phyloP scores from a whole-genome alignment of 1,140 invertebrate species.

The Hirudo medicinalis region DNA sequence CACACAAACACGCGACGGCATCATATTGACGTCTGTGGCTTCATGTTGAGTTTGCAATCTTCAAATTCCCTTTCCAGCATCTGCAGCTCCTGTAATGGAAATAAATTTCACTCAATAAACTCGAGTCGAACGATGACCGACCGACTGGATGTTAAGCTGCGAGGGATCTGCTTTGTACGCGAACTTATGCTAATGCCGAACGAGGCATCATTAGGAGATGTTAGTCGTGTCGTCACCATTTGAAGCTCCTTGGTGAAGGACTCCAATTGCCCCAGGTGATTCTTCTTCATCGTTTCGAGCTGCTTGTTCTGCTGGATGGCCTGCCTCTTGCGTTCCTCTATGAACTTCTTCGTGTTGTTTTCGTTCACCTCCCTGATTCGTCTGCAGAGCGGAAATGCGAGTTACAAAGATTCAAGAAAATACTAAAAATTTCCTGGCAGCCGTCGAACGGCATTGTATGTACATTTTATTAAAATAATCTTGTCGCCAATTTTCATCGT shows the following conservation, averaged over 20 bases:
- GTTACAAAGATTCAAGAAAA: background rate
- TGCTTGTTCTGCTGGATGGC: conserved; percentile 82
- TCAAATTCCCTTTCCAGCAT: background rate
- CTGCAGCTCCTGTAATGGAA: background rate
- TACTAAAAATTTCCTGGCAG: background rate
- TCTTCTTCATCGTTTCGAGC: conserved; percentile 77
- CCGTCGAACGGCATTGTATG: background rate
- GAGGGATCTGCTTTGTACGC: too few relatives aligned
- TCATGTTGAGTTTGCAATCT: background rate
- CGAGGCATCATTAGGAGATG: too few relatives aligned
- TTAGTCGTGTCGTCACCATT: conserved; percentile 48
- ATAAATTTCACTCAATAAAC: background rate
- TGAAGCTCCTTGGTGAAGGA: conserved; percentile 78
- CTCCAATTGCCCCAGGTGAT: conserved; percentile 81
- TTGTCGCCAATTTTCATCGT: background rate
- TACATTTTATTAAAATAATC: too few relatives aligned
- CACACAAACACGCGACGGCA: background rate
- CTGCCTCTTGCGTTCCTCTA: conserved; percentile 80
- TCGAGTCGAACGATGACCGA: too few relatives aligned
- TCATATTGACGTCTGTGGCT: background rate
- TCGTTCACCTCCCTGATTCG: conserved; percentile 80
- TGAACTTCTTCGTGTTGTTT: conserved; percentile 96
- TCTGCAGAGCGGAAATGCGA: conserved; percentile 30
- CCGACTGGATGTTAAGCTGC: too few relatives aligned
- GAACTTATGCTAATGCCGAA: too few relatives aligned